phyloP scores from a whole-genome alignment of 2,888 invertebrate species.

The Apeira syringaria region DNA sequence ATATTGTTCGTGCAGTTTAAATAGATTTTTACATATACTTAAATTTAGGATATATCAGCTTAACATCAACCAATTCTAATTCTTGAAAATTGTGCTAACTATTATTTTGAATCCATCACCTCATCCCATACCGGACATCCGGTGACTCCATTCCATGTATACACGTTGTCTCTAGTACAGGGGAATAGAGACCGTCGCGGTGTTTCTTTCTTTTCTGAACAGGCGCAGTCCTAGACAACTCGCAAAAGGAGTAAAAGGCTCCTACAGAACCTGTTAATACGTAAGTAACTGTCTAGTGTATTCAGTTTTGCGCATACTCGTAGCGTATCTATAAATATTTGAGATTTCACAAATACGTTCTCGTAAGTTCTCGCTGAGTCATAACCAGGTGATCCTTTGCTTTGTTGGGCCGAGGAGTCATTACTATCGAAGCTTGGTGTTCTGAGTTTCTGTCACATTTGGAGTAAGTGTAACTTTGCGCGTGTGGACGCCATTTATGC shows the following conservation, averaged over 20 bases:
- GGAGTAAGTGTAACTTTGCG: conserved; percentile 48
- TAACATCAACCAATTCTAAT: no score
- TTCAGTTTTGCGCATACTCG: conserved; percentile 46
- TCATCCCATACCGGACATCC: conserved; percentile 70
- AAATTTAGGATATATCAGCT: no score
- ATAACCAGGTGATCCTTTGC: conserved; percentile 42
- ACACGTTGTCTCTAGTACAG: conserved; percentile 79
- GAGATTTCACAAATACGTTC: conserved; percentile 35
- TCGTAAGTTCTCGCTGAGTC: conserved; percentile 47
- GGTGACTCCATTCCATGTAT: conserved; percentile 64
- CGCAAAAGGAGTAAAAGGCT: conserved; percentile 84
- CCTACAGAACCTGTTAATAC: conserved; percentile 84
- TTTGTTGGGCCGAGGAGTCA: conserved; percentile 39
- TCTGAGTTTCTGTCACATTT: conserved; percentile 43
- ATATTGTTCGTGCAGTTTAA: no score
- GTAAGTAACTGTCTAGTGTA: conserved; percentile 72
- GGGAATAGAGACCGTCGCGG: conserved; percentile 77
- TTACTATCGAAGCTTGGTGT: conserved; percentile 35
- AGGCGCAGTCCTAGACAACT: conserved; percentile 82
- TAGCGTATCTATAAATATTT: conserved; percentile 29
- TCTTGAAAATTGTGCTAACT: no score
- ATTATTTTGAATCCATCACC: conserved; percentile 58
- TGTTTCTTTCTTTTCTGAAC: conserved; percentile 83
- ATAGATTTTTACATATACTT: no score
- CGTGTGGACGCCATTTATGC: conserved; percentile 53